Evolutionary conservation across 2,888 invertebrate species (phyloP), one percentile per base, ranked within the genome.

Genomic region (Cosmorhoe ocellata): DNA sequence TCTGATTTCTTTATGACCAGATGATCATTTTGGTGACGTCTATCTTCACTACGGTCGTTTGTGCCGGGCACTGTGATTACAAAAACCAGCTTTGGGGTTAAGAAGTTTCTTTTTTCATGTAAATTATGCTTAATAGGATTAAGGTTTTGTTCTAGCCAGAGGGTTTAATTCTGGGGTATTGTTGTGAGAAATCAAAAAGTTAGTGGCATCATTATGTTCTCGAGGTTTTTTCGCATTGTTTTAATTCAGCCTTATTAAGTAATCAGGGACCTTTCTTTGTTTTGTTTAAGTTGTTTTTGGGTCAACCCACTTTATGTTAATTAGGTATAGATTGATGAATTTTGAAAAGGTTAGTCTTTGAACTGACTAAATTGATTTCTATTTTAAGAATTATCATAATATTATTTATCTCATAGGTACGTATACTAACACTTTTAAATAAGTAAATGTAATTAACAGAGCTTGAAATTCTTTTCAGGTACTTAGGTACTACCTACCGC

Each of bases 111-210:
- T 46, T 41, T 24, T 45, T 28, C 32, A 42, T 46, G 51, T 46
- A 42, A 51, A 51, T 51, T 33, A 42, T 24, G 28, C 22, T 34
- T 39, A 46, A 51, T 51, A 46, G 46, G 33, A 46, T 42, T 33
- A 33, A 12, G 32, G 32, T 28, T 42, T 38, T 37, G 46, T 38
- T 47, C 34, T 4, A 30, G 7, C 3, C 36, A n/a, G 18, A 44
- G 45, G 26, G 27, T 9, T 27, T 51, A 45, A 41, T 41, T 36
- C 12, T 2, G 9, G 18, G 7, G 14, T 40, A 40, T 44, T 44
- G 36, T 45, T 24, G 14, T 36, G 30, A 13, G 30, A 30, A 13
- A 9, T 10, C 2, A 31, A 37, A 39, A 43, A 12, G 27, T 49
- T 32, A 41, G 9, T 13, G 13, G 26, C 10, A 10, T 24, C 12